phyloP scores from a whole-genome alignment of 2,888 invertebrate species.

The Troglohyphantes excavatus region DNA sequence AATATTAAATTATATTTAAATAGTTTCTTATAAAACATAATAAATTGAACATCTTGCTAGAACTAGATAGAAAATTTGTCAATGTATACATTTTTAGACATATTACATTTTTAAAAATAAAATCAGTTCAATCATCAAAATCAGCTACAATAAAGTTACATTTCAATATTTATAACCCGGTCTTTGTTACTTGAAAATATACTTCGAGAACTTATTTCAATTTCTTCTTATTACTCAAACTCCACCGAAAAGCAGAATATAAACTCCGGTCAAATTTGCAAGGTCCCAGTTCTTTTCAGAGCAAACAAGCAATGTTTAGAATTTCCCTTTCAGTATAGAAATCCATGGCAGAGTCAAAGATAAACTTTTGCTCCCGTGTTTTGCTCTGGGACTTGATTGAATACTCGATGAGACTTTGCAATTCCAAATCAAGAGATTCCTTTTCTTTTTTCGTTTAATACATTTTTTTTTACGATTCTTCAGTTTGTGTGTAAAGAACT shows the following conservation, averaged over 20 bases:
- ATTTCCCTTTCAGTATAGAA: constrained; percentile 1
- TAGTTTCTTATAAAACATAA: too few relatives aligned
- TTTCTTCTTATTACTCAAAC: neutral
- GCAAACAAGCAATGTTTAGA: constrained; percentile 43
- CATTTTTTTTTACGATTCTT: constrained; percentile 10
- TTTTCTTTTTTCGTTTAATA: constrained; percentile 30
- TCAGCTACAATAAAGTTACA: too few relatives aligned
- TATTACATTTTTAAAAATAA: too few relatives aligned
- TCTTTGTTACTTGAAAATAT: too few relatives aligned
- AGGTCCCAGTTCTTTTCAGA: neutral
- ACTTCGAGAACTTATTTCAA: too few relatives aligned
- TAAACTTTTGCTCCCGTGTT: constrained; percentile 11
- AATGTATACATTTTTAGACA: too few relatives aligned
- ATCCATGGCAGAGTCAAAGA: constrained; percentile 36
- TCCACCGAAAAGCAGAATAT: neutral
- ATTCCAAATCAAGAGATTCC: constrained; percentile 50
- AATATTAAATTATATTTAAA: too few relatives aligned
- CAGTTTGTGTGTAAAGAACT: neutral
- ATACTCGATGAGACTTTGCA: constrained; percentile 64
- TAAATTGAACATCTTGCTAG: too few relatives aligned
- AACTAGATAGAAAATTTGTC: too few relatives aligned
- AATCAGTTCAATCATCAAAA: too few relatives aligned
- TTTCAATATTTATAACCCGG: too few relatives aligned
- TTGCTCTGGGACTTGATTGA: constrained; percentile 49
- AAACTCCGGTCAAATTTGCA: neutral